Percentiles rank a stretch among this genome's conserved stretches.
These are phyloP conservation scores for Calephelis virginiensis DNA, from an alignment of 1,140 invertebrate species.

Conservation along the genomic window DNA sequence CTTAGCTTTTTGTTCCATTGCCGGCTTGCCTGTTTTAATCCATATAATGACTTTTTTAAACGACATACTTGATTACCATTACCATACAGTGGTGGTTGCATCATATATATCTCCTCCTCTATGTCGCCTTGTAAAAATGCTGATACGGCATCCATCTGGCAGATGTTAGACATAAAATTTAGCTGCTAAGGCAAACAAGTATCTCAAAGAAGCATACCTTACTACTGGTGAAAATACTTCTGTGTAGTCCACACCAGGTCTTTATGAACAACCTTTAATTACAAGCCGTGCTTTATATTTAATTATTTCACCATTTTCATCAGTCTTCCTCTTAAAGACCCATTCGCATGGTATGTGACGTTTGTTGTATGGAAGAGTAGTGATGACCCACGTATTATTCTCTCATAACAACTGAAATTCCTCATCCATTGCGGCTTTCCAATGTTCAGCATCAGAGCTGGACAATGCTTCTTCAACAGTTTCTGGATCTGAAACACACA, in stretches of 20 bases:
- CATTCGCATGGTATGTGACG: background rate
- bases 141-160: conserved; percentile 38
- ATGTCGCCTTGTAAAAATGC: conserved; percentile 70
- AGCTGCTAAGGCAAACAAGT: conserved; percentile 52
- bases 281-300: background rate
- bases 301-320: background rate
- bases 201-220: conserved; percentile 47
- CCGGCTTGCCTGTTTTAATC: conserved; percentile 56
- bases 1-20: conserved; percentile 40
- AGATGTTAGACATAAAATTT: conserved; percentile 44
- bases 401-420: background rate
- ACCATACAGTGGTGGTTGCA: conserved; percentile 45
- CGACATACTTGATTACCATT: conserved; percentile 47
- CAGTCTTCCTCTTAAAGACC: background rate
- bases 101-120: conserved; percentile 66
- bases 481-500: conserved; percentile 20
- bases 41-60: conserved; percentile 64
- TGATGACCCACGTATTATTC: background rate
- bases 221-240: conserved; percentile 30
- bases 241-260: background rate
- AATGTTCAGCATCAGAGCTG: background rate
- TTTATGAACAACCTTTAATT: conserved; percentile 1
- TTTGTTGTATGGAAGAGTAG: background rate
- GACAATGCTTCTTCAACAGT: conserved; percentile 19
- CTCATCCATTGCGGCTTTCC: conserved; percentile 1